phyloP scores from a whole-genome alignment of 2,113 vertebrate species.

The Heloderma charlesbogerti region DNA sequence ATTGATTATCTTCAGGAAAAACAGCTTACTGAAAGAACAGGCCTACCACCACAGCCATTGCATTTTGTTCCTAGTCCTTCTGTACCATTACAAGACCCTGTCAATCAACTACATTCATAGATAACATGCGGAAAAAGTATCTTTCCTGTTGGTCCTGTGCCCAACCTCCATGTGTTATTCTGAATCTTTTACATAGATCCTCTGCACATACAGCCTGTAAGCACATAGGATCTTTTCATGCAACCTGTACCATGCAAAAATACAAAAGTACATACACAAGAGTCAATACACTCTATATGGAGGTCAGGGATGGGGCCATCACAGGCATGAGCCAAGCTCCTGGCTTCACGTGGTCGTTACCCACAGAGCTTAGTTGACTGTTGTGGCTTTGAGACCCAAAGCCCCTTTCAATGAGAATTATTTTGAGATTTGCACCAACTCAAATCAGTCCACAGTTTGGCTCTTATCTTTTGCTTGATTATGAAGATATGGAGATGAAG shows the following conservation, averaged over 20 bases:
- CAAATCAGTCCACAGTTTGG: not conserved
- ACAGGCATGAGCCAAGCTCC: not conserved
- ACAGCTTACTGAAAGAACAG: not conserved
- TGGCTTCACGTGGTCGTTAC: not conserved
- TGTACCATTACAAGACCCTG: not conserved
- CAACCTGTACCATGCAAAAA: not conserved
- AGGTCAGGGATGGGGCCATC: not conserved
- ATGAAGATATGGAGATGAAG: not conserved
- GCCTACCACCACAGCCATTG: not conserved
- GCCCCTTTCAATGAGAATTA: not conserved
- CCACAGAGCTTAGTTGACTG: not conserved
- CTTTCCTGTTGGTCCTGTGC: not conserved
- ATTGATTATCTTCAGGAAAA: not conserved
- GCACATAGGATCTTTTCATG: not conserved
- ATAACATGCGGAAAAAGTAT: not conserved
- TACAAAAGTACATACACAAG: not conserved
- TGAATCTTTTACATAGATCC: not conserved
- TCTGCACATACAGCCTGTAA: not conserved
- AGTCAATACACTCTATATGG: not conserved
- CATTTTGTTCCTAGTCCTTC: not conserved
- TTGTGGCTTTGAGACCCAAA: not conserved
- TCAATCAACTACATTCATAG: not conserved
- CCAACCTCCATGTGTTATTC: too few relatives aligned
- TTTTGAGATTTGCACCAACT: not conserved
- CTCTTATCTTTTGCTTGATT: not conserved